Percentiles rank a stretch among this genome's conserved stretches.
phyloP scores from a whole-genome alignment of 2,888 invertebrate species.

The Perizoma affinitatum region DNA sequence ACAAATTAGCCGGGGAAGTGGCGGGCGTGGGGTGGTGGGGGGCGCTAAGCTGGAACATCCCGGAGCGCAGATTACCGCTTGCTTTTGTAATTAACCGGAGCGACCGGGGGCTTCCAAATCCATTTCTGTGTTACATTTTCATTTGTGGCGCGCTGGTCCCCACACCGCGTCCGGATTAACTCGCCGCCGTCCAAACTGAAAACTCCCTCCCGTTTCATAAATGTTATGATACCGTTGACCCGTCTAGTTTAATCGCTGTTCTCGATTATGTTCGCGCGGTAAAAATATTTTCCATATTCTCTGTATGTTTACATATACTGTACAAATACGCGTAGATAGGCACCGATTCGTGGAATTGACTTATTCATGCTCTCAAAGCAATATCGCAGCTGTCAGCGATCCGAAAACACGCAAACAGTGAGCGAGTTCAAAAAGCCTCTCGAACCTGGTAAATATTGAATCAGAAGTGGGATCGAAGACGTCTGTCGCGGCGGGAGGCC shows the following conservation, averaged over 20 bases:
- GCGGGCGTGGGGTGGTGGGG: slow-evolving; percentile 69
- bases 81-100: slow-evolving; percentile 85
- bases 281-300: slow-evolving; percentile 49
- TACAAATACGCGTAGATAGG: slow-evolving; percentile 65
- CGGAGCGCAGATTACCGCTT: slow-evolving; percentile 84
- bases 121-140: slow-evolving; percentile 85
- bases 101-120: slow-evolving; percentile 84
- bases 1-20: slow-evolving; percentile 83
- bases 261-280: slow-evolving; percentile 30
- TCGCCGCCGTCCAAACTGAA: slow-evolving; percentile 63
- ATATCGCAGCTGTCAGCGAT: slow-evolving; percentile 82
- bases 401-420: slow-evolving; percentile 82
- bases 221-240: slow-evolving; percentile 44
- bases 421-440: slow-evolving; percentile 80
- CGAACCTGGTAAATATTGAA: slow-evolving; percentile 83
- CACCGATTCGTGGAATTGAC: slow-evolving; percentile 72
- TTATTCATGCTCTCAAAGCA: slow-evolving; percentile 80
- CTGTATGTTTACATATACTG: slow-evolving; percentile 63
- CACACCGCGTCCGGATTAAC: slow-evolving; percentile 67
- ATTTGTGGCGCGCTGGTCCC: slow-evolving; percentile 78
- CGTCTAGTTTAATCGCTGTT: slow-evolving; percentile 30
- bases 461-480: slow-evolving; percentile 82
- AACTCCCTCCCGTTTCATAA: slow-evolving; percentile 60
- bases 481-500: slow-evolving; percentile 60
- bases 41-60: slow-evolving; percentile 84